Evolutionary conservation across 2,888 invertebrate species (phyloP), one percentile per base, ranked within the genome.

Genomic region (Epiblema foenella): DNA sequence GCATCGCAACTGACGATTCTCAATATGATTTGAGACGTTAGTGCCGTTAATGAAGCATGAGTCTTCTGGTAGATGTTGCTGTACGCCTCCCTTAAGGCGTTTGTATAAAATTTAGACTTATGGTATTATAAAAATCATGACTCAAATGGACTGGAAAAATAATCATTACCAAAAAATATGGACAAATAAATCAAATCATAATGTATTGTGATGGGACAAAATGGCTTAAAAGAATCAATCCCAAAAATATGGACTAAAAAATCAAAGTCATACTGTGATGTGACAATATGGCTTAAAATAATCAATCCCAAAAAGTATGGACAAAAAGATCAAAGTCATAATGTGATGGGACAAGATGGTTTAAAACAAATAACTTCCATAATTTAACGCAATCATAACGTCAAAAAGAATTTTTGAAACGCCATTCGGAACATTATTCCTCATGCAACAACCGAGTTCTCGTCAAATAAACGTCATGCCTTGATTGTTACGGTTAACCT

Each of bases 401-500:
- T n/a, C 8, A 46, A 15, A 15, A 12, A 5, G 5, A 8, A n/a
- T 46, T n/a, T 46, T 46, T 46, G 15, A 46, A 46, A 46, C 46
- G n/a, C 46, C 4, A n/a, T 5, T 8, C n/a, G 15, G 42, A 9
- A 15, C 15, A 33, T n/a, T 18, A 17, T 9, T 9, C 37, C 39
- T 39, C 11, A 9, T 18, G 17, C 18, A 18, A 17, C 58, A 62
- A 12, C 18, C 10, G 12, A 46, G 17, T 46, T 24, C 49, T 39
- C 57, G 20, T 70, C 70, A 66, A 62, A 57, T 57, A 60, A 70
- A 56, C 56, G 60, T 65, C 70, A 59, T 39, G 7, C 52, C 20
- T 51, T 29, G 46, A 69, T 37, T 67, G 62, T 37, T 39, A 67
- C 60, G 71, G 71, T 67, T 67, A 71, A 71, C 71, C 73, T 71